phyloP scores from a whole-genome alignment of 1,140 invertebrate species.

The Calephelis nemesis region DNA sequence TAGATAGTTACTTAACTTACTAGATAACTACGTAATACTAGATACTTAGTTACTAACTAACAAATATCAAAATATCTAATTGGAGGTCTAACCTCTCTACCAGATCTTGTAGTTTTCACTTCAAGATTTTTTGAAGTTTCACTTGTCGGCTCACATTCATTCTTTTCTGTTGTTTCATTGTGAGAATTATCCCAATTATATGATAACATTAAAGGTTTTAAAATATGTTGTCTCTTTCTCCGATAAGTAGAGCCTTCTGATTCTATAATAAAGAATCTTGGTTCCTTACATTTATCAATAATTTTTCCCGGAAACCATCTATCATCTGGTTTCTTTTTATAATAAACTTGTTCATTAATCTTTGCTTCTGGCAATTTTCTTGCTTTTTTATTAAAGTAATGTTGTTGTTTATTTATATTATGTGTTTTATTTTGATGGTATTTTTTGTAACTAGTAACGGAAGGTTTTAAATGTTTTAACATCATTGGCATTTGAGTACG shows the following conservation, averaged over 20 bases:
- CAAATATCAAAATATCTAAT: no score
- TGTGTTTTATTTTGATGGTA: neutral
- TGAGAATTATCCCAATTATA: neutral
- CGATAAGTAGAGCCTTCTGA: conserved; percentile 23
- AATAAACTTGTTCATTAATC: conserved; percentile 25
- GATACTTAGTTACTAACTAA: no score
- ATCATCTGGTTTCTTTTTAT: conserved; percentile 28
- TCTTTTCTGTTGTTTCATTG: no score
- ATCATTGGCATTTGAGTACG: conserved; percentile 29
- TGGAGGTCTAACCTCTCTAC: no score
- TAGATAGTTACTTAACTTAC: no score
- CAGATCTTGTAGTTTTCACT: no score
- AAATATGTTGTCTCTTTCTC: conserved; percentile 26
- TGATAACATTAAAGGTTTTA: conserved; percentile 18
- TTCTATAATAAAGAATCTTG: conserved; percentile 26
- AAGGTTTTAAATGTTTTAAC: conserved; percentile 29
- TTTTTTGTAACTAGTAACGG: conserved; percentile 21
- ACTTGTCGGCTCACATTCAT: no score
- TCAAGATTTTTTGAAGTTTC: no score
- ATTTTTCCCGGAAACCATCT: conserved; percentile 27
- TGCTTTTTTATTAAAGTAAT: conserved; percentile 28
- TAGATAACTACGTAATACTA: no score
- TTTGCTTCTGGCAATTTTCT: conserved; percentile 21
- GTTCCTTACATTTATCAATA: conserved; percentile 25
- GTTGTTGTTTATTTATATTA: conserved; percentile 28